Conservation (phyloP, 2,797 vertebrate species). For the Botia kubotai region DNA sequence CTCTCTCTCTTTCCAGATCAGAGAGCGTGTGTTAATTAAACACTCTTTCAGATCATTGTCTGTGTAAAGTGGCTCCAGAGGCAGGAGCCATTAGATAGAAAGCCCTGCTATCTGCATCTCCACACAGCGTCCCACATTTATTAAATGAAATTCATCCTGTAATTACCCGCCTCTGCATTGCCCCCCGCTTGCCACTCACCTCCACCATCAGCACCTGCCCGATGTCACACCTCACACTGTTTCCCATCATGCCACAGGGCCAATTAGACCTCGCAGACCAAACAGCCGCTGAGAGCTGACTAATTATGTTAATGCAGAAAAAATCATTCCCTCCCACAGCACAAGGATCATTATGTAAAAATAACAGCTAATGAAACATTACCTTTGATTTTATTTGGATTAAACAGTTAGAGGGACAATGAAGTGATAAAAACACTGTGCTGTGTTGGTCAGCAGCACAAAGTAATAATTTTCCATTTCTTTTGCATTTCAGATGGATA, state of each 20-base stretch:
- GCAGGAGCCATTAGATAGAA: constrained; percentile 85
- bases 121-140: constrained; percentile 94
- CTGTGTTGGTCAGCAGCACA: constrained; percentile 37
- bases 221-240: constrained; percentile 78
- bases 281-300: constrained; percentile 75
- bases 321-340: constrained; percentile 77
- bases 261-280: constrained; percentile 84
- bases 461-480: constrained; percentile 1
- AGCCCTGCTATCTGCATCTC: constrained; percentile 92
- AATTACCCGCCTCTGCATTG: constrained; percentile 88
- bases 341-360: constrained; percentile 86
- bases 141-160: constrained; percentile 95
- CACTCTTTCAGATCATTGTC: constrained; percentile 93
- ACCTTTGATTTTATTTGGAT: constrained; percentile 86
- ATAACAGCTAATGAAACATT: constrained; percentile 85
- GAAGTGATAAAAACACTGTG: constrained; percentile 70
- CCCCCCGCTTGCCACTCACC: constrained; percentile 90
- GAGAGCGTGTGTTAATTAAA: constrained; percentile 91
- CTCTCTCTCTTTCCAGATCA: constrained; percentile 81
- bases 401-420: constrained; percentile 80
- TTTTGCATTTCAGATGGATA: neutral
- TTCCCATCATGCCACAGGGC: constrained; percentile 80
- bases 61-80: constrained; percentile 88
- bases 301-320: constrained; percentile 87
- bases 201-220: constrained; percentile 89